Evolutionary conservation across 1,140 invertebrate species (phyloP).

Genomic region (Popillia japonica): DNA sequence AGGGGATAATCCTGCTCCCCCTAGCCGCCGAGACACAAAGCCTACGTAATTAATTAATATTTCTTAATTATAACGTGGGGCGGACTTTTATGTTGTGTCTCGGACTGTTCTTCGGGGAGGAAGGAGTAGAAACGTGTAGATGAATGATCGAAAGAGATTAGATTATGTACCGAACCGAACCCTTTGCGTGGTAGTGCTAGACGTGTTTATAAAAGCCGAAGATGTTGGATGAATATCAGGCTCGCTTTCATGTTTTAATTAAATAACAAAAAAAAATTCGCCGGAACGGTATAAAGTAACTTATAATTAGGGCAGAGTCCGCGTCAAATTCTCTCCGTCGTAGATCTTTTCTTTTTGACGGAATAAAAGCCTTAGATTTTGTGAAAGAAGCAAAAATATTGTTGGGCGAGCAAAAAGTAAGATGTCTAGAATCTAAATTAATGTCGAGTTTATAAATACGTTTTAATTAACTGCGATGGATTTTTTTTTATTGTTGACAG

Average conservation of each 20-base stretch:
- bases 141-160: neutral
- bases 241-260: conserved; percentile 2
- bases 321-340: no score
- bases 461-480: no score
- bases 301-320: no score
- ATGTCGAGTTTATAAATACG: no score
- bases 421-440: no score
- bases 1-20: neutral
- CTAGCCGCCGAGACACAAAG: neutral
- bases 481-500: no score
- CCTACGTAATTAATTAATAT: conserved; percentile 2
- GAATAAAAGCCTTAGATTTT: no score
- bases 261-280: neutral
- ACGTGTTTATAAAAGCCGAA: neutral
- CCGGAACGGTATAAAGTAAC: no score
- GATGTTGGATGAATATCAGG: neutral
- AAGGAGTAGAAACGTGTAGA: neutral
- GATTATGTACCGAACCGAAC: neutral
- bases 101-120: neutral
- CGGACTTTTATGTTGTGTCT: neutral
- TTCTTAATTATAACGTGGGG: neutral
- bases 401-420: no score
- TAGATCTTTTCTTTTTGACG: no score
- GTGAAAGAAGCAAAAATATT: no score
- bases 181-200: neutral